Base-by-base conservation (phyloP, 2,888 invertebrate genomes). In the Chorisops tibialis region DNA sequence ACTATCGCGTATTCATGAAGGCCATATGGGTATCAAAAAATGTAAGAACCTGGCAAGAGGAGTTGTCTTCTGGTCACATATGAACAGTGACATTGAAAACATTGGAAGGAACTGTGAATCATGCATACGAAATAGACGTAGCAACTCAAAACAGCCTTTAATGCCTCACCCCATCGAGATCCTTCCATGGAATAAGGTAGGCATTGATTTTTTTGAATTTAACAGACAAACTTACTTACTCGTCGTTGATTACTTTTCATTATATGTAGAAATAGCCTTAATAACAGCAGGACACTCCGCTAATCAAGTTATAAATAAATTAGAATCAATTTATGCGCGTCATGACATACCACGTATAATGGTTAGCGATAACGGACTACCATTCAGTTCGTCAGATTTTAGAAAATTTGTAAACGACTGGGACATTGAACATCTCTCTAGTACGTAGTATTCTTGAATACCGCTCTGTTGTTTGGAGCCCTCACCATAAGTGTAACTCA, bases 51-150 rank as follows among this genome's bases (percentile, higher is more conserved):
- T n/a, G n/a, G n/a, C n/a, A n/a, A n/a, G n/a, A n/a, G n/a, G n/a
- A n/a, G n/a, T n/a, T n/a, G 35, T 65, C 11, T 65, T 43, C 38
- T 65, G 59, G 60, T 60, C 63, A 14, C 38, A 48, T 4, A 67
- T 63, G 9, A 61, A 65, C 43, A 54, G 51, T 21, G 63, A 65
- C 21, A 66, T 66, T 45, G 37, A 50, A n/a, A 62, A 66, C 30
- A 38, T 67, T 12, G 65, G 61, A 14, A 50, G 21, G n/a, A 63
- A 59, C 37, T 68, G 67, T 22, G 65, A 65, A 61, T 54, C 54
- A 18, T 67, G 68, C 49, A 63, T 62, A 22, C 65, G 63, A 7
- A 61, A 64, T 61, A 48, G 61, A 47, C 58, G 43, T 49, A 39
- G 1, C 12, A 39, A 62, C 5, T 22, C 58, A 3, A 66, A 60